Conservation (phyloP, 2,113 vertebrate genomes). For the Pterophyllum scalare region DNA sequence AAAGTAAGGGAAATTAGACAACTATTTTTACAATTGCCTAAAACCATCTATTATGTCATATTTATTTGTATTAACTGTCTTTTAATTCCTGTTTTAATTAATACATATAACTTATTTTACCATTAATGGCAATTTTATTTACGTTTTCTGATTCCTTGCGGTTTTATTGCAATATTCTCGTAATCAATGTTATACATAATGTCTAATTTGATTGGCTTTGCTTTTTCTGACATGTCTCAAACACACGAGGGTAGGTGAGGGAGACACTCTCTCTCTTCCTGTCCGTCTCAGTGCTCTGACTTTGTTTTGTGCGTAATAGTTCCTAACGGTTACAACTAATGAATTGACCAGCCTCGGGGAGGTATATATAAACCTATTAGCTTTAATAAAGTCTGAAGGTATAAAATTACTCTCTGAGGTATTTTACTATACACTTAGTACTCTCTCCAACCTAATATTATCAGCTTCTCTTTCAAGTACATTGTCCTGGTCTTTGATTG, state of each 20-base stretch:
- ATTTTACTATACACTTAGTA: constrained; percentile 75
- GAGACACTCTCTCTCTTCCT: constrained; percentile 15
- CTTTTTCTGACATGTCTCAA: background rate
- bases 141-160: background rate
- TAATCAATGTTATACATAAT: background rate
- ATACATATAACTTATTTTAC: background rate
- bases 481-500: constrained; percentile 56
- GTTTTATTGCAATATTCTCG: background rate
- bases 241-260: background rate
- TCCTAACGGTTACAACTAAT: constrained; percentile 73
- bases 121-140: background rate
- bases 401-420: constrained; percentile 74
- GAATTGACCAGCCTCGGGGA: constrained; percentile 74
- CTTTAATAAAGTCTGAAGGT: constrained; percentile 76
- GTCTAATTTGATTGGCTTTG: background rate
- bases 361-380: constrained; percentile 78
- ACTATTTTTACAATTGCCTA: background rate
- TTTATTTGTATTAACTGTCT: background rate
- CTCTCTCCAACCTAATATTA: constrained; percentile 66
- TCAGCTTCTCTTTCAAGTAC: constrained; percentile 53
- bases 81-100: background rate
- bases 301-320: constrained; percentile 71
- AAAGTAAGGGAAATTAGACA: background rate
- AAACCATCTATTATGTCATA: background rate
- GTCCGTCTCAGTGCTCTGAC: constrained; percentile 50